Conservation (phyloP, 2,113 vertebrate genomes). For the Pterophyllum scalare region DNA sequence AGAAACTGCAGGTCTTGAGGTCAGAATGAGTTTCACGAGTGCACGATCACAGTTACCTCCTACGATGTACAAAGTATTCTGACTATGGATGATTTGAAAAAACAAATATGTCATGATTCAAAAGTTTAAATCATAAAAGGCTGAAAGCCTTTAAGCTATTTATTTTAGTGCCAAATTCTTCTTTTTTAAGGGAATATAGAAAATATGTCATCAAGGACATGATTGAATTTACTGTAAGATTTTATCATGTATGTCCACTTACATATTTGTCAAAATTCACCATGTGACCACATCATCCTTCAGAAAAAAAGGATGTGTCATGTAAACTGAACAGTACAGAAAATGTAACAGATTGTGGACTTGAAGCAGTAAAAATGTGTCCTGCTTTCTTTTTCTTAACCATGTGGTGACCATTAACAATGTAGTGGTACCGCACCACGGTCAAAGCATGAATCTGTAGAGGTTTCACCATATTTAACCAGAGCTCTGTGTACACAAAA, state of each 20-base stretch:
- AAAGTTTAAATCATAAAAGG: background rate
- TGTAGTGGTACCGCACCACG: background rate
- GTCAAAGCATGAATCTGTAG: constrained; percentile 19
- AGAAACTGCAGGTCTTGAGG: background rate
- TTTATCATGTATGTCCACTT: background rate
- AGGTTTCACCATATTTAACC: constrained; percentile 50
- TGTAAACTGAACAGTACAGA: background rate
- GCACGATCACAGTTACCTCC: background rate
- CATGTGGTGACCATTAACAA: constrained; percentile 27
- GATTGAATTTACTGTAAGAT: background rate
- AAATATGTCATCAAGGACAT: background rate
- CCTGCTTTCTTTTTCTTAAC: background rate
- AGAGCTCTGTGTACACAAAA: constrained; percentile 52
- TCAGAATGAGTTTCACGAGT: background rate
- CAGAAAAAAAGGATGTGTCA: background rate
- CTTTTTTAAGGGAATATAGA: background rate
- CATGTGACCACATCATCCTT: background rate
- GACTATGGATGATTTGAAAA: background rate
- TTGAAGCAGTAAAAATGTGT: background rate
- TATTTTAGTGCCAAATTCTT: background rate
- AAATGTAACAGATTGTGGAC: background rate
- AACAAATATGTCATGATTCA: background rate
- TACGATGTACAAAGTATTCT: background rate
- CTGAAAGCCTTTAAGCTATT: background rate
- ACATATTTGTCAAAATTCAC: background rate